These are phyloP conservation scores for Mimachlamys varia DNA, from an alignment of 2,888 invertebrate species.

Conservation along the genomic window DNA sequence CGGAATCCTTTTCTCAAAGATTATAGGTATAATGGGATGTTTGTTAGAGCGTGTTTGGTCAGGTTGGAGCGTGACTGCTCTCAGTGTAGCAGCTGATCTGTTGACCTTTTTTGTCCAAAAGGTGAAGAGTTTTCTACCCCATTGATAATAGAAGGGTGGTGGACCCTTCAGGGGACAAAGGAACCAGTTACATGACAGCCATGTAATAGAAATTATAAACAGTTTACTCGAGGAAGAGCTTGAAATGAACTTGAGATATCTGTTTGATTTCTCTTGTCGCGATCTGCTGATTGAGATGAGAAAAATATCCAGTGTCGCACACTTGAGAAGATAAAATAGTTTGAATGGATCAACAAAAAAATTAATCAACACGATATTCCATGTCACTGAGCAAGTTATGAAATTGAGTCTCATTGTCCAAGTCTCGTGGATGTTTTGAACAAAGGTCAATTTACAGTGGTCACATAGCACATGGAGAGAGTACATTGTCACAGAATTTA, in stretches of 20 bases:
- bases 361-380: slow-evolving; percentile 5
- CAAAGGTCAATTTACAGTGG: slow-evolving; percentile 17
- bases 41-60: background rate
- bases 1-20: background rate
- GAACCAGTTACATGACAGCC: slow-evolving; percentile 12
- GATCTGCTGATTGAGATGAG: background rate
- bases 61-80: background rate
- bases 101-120: slow-evolving; percentile 18
- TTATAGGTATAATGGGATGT: background rate
- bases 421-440: slow-evolving; percentile 1
- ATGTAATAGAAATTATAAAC: slow-evolving; percentile 34
- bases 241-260: slow-evolving; percentile 30
- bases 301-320: slow-evolving; percentile 21
- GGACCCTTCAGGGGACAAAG: slow-evolving; percentile 6
- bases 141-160: slow-evolving; percentile 20
- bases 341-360: slow-evolving; percentile 24
- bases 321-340: background rate
- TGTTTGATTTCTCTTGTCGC: background rate
- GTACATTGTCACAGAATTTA: slow-evolving; percentile 28
- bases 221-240: slow-evolving; percentile 21
- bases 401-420: slow-evolving; percentile 34
- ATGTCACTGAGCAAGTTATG: slow-evolving; percentile 36
- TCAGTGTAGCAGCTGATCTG: slow-evolving; percentile 21
- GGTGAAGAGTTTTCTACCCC: slow-evolving; percentile 21
- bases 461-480: slow-evolving; percentile 22